Percentiles rank a stretch among this genome's conserved stretches.
Evolutionary conservation across 2,888 invertebrate species (phyloP).

Genomic region (Stramonita haemastoma): DNA sequence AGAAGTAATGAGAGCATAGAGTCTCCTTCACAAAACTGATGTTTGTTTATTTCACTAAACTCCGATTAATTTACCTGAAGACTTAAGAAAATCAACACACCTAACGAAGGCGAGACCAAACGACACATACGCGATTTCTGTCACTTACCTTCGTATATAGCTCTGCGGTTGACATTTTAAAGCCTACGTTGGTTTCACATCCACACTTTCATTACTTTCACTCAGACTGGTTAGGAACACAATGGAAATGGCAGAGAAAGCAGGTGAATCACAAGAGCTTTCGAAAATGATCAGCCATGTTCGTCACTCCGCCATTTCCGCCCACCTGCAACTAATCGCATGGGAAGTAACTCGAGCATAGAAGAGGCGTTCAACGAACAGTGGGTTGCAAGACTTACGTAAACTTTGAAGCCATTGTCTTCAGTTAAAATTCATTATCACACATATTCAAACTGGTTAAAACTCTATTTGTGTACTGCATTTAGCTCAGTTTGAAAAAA

Average conservation of each 20-base stretch:
- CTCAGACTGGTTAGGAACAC: background rate
- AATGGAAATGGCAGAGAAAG: background rate
- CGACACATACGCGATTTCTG: background rate
- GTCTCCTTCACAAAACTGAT: no score
- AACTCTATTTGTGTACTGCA: background rate
- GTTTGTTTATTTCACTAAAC: background rate
- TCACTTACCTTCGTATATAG: constrained; percentile 19
- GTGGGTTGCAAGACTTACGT: background rate
- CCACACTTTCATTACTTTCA: background rate
- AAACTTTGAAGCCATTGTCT: no score
- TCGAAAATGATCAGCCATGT: constrained; percentile 19
- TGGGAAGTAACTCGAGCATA: background rate
- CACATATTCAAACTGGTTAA: background rate
- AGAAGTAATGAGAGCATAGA: no score
- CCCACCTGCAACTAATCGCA: constrained; percentile 14
- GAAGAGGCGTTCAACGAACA: background rate
- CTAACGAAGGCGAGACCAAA: background rate
- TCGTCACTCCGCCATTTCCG: constrained; percentile 25
- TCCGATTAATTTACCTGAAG: background rate
- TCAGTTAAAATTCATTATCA: background rate
- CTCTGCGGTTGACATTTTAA: constrained; percentile 24
- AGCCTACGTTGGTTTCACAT: background rate
- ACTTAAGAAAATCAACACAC: background rate
- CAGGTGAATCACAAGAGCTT: constrained; percentile 18
- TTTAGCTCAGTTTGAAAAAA: background rate